Evolutionary conservation across 1,140 invertebrate species (phyloP), one percentile per base, ranked within the genome.

Genomic region (Trypoxylus dichotomus): DNA sequence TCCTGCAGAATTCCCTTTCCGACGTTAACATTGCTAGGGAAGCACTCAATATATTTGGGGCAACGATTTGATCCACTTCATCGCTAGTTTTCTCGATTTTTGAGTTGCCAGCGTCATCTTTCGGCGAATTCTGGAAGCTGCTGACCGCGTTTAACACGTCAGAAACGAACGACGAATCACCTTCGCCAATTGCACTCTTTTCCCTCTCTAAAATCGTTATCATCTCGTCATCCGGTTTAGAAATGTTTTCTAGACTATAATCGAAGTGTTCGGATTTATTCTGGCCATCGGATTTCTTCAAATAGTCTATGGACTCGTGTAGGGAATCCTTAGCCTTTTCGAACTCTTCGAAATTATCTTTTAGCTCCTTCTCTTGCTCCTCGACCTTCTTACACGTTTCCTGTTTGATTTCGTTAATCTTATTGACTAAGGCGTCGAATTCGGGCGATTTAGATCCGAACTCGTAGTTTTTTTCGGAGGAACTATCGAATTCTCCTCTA

Each of bases 321-420:
- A 47, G 63, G 11, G 63, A 68, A 68, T 25, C 15, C 37, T 74
- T 19, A 68, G n/a, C n/a, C 54, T n/a, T 11, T 19, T 47, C 43
- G 43, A 47, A 47, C 6, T 47, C 43, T 19, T 47, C 43, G 43
- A 47, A 47, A 13, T 47, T 47, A 47, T 47, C 43, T 19, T 47
- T 27, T 47, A 27, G 10, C 3, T 29, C 13, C 21, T 78, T 72
- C 37, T 58, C 37, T 74, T 75, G 54, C 75, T 77, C 72, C 32
- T 80, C 79, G 13, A 78, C 75, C 21, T 80, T 75, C 29, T 75
- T 75, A 13, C 24, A 24, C 7, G 81, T 82, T 78, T 85, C 84
- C 63, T 81, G 77, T 76, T 83, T 84, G 15, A 85, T 85, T 81
- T 85, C 83, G 43, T 84, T 85, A 13, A 85, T 84, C 80, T 82